Conservation (phyloP, 2,888 invertebrate species). For the Sabellastarte sp. region DNA sequence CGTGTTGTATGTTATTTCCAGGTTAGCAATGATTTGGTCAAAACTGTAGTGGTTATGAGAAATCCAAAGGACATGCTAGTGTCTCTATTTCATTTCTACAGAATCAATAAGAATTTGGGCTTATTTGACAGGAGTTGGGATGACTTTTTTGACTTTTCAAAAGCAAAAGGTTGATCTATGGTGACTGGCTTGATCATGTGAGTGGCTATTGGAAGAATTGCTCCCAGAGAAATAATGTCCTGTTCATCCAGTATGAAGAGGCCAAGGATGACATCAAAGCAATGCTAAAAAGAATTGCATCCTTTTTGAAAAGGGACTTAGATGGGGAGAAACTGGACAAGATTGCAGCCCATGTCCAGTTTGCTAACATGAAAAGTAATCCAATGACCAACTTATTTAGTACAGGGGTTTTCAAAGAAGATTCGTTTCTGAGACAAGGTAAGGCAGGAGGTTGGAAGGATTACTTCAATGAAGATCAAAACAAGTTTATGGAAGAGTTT, state of each 20-base stretch:
- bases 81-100: background rate
- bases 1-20: no score
- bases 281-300: background rate
- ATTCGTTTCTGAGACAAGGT: background rate
- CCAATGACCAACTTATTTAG: background rate
- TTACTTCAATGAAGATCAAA: background rate
- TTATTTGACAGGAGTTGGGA: background rate
- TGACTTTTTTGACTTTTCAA: conserved; percentile 3
- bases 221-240: background rate
- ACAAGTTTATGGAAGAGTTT: background rate
- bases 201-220: background rate
- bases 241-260: background rate
- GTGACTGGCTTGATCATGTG: background rate
- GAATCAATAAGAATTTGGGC: background rate
- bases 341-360: background rate
- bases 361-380: background rate
- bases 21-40: background rate
- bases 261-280: background rate
- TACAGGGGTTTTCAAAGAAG: background rate
- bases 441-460: background rate
- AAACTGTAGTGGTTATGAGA: background rate
- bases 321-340: background rate
- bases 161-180: background rate
- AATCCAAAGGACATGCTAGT: conserved; percentile 2
- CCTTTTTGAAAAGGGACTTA: background rate